These are phyloP conservation scores for Pristionchus entomophagus DNA, from an alignment of 2,888 invertebrate genomes.

Conservation along the genomic window DNA sequence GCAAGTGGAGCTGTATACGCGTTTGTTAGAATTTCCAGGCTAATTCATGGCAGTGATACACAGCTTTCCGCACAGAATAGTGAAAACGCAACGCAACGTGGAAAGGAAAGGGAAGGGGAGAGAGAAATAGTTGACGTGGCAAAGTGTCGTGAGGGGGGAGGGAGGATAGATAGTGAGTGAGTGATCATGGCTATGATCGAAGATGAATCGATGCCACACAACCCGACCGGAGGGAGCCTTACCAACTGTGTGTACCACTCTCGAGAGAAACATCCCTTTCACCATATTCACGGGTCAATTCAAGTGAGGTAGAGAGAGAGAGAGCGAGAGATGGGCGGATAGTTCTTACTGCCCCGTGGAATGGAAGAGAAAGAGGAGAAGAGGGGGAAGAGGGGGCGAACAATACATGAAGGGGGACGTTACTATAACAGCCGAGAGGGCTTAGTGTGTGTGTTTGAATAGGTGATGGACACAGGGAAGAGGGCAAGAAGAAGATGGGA, in stretches of 20 bases:
- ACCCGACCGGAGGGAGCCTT: no score
- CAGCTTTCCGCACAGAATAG: no score
- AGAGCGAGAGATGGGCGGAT: not conserved
- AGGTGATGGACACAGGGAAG: not conserved
- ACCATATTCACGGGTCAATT: constrained; percentile 12
- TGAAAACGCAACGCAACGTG: no score
- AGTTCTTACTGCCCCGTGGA: not conserved
- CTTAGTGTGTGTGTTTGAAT: constrained; percentile 43
- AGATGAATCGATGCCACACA: not conserved
- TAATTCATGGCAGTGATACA: no score
- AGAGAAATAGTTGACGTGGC: constrained; percentile 1
- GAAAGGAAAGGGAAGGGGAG: not conserved
- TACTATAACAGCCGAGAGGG: constrained; percentile 38
- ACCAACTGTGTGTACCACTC: not conserved
- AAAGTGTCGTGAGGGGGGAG: not conserved
- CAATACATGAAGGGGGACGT: constrained; percentile 32
- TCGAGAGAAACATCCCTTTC: not conserved
- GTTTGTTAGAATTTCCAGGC: no score
- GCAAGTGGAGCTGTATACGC: no score
- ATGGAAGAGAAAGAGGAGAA: not conserved
- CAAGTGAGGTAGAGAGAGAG: not conserved
- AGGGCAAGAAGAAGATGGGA: constrained; percentile 16
- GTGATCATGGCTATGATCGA: not conserved
- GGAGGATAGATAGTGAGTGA: not conserved
- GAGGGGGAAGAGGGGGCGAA: not conserved